A percentile compares a stretch with the other conserved stretches of the same genome.
These are phyloP conservation scores for Drosophila subsilvestris DNA, from an alignment of 2,888 invertebrate genomes.

Conservation along the genomic window DNA sequence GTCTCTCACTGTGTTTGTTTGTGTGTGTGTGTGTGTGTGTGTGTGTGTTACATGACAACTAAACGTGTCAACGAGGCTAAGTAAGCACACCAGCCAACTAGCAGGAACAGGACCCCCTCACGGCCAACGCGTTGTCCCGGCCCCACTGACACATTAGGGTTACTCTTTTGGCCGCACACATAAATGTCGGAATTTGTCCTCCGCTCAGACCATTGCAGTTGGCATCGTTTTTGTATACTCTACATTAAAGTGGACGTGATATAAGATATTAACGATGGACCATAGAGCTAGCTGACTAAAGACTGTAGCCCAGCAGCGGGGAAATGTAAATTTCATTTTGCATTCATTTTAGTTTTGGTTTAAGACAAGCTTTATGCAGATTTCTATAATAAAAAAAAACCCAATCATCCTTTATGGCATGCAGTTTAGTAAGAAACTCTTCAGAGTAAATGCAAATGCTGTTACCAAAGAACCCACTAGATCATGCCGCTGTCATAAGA, in stretches of 20 bases:
- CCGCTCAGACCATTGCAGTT: conserved; percentile 33
- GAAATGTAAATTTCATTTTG: neutral
- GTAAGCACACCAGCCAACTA: conserved; percentile 68
- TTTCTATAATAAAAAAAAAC: neutral
- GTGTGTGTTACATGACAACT: conserved; percentile 60
- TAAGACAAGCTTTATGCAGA: too few relatives aligned
- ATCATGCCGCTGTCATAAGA: neutral
- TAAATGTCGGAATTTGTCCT: conserved; percentile 39
- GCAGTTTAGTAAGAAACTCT: neutral
- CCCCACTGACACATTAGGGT: conserved; percentile 73
- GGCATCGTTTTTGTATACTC: neutral
- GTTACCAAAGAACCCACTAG: neutral
- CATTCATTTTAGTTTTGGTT: neutral
- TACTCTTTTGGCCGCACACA: conserved; percentile 64
- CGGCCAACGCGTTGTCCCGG: conserved; percentile 15
- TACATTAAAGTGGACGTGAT: neutral
- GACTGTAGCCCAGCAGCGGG: too few relatives aligned
- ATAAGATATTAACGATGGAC: too few relatives aligned
- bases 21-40: conserved; percentile 42
- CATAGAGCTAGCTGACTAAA: too few relatives aligned
- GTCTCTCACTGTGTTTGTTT: too few relatives aligned
- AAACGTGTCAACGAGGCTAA: conserved; percentile 76
- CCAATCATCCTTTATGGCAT: neutral
- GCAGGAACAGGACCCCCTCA: conserved; percentile 35
- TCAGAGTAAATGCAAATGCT: neutral